Percentiles rank a stretch among this genome's conserved stretches.
These are phyloP conservation scores for Emydocephalus ijimae DNA, from an alignment of 2,113 vertebrate genomes.

Conservation along the genomic window DNA sequence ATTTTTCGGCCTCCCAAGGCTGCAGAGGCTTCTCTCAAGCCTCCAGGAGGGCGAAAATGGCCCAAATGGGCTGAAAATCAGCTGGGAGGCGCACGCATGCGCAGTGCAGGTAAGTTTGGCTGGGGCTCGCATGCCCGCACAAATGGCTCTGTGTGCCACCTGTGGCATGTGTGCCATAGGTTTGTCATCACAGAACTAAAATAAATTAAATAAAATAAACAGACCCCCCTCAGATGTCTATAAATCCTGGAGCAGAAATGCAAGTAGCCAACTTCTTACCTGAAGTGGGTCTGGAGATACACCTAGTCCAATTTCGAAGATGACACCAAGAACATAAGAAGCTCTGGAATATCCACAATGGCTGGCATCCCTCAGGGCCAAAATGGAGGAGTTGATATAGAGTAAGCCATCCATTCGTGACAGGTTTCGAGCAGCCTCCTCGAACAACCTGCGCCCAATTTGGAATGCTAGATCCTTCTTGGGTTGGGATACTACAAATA, in stretches of 20 bases:
- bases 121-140: no score
- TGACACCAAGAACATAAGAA: slow-evolving; percentile 81
- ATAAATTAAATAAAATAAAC: no score
- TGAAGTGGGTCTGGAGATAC: slow-evolving; percentile 69
- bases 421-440: slow-evolving; percentile 67
- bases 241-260: neutral
- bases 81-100: no score
- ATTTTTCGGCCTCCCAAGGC: no score
- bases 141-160: no score
- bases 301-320: slow-evolving; percentile 80
- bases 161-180: no score
- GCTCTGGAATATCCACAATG: slow-evolving; percentile 88
- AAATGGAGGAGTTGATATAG: slow-evolving; percentile 54
- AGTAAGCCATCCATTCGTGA: slow-evolving; percentile 54
- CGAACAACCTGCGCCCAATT: slow-evolving; percentile 72
- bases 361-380: slow-evolving; percentile 76
- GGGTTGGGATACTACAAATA: slow-evolving; percentile 54
- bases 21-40: no score
- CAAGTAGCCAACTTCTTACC: slow-evolving; percentile 64
- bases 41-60: no score
- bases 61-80: no score
- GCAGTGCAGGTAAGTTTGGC: no score
- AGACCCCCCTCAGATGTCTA: no score
- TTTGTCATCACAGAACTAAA: no score
- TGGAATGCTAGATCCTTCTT: slow-evolving; percentile 54